Evolutionary conservation across 2,113 vertebrate species (phyloP).

Genomic region (Sceloporus tristichus): DNA sequence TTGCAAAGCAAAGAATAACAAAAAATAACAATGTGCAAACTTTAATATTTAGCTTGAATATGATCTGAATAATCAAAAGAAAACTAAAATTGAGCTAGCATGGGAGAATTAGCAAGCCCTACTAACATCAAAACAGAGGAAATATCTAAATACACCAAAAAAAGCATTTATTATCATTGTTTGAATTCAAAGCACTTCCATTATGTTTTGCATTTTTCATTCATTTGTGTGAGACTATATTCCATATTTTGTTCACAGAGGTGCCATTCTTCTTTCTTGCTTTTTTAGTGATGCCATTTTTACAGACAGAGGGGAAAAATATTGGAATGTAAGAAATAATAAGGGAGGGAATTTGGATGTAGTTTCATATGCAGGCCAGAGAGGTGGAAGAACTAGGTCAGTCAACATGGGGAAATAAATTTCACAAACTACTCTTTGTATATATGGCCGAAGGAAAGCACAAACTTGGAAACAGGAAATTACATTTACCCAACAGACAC

Average conservation of each 20-base stretch:
- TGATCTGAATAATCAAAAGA: background rate
- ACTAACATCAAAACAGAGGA: background rate
- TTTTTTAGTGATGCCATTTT: constrained; percentile 4
- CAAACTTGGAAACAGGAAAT: constrained; percentile 29
- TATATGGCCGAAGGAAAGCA: constrained; percentile 7
- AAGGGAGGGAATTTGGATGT: background rate
- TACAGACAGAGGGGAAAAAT: background rate
- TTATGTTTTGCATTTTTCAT: background rate
- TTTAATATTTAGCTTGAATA: no score
- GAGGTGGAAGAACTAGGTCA: constrained; percentile 11
- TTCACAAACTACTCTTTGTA: constrained; percentile 38
- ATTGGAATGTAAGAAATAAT: background rate
- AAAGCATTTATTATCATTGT: constrained; percentile 25
- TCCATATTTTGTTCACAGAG: background rate
- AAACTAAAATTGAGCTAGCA: background rate
- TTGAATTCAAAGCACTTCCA: background rate
- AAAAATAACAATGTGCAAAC: no score
- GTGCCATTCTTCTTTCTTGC: background rate
- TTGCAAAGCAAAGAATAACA: no score
- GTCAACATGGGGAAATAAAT: constrained; percentile 24
- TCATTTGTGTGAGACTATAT: background rate
- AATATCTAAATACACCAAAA: background rate
- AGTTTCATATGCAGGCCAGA: background rate
- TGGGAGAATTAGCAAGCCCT: no score
- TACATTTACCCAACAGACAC: constrained; percentile 15